Evolutionary conservation across 2,888 invertebrate genomes (phyloP).

Genomic region (Petrolisthes cinctipes): DNA sequence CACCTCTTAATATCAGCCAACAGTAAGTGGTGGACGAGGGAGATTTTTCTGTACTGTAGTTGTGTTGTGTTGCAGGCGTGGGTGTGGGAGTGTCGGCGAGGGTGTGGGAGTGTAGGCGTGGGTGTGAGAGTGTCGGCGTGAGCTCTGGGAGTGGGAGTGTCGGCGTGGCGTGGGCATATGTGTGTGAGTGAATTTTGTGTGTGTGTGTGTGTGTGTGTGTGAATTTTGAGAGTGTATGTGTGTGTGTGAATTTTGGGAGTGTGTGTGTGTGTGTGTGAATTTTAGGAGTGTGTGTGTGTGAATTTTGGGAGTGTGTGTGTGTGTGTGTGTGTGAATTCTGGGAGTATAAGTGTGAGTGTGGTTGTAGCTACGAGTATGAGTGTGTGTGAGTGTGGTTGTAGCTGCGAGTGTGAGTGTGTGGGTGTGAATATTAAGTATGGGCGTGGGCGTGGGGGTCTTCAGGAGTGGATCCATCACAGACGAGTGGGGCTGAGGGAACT

Average conservation of each 20-base stretch:
- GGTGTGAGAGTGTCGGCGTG: slow-evolving; percentile 8
- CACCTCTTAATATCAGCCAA: no score
- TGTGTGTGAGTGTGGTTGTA: slow-evolving; percentile 24
- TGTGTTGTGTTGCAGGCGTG: no score
- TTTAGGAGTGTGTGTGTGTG: no score
- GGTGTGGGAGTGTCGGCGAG: slow-evolving; percentile 8
- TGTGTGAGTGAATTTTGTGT: no score
- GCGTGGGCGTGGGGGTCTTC: background rate
- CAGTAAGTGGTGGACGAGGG: no score
- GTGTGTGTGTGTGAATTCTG: background rate
- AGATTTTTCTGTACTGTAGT: no score
- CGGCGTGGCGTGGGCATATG: no score
- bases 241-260: no score
- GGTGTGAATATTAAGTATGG: background rate
- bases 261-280: no score
- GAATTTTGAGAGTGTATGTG: no score
- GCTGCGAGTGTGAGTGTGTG: slow-evolving; percentile 25
- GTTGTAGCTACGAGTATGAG: background rate
- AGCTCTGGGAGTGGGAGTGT: slow-evolving; percentile 15
- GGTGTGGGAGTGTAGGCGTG: slow-evolving; percentile 6
- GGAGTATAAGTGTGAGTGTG: slow-evolving; percentile 13
- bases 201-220: no score
- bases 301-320: background rate
- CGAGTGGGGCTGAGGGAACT: background rate
- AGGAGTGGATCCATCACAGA: slow-evolving; percentile 19